Base-by-base conservation (phyloP, 2,113 vertebrate species). In the Mastomys natalensis region DNA sequence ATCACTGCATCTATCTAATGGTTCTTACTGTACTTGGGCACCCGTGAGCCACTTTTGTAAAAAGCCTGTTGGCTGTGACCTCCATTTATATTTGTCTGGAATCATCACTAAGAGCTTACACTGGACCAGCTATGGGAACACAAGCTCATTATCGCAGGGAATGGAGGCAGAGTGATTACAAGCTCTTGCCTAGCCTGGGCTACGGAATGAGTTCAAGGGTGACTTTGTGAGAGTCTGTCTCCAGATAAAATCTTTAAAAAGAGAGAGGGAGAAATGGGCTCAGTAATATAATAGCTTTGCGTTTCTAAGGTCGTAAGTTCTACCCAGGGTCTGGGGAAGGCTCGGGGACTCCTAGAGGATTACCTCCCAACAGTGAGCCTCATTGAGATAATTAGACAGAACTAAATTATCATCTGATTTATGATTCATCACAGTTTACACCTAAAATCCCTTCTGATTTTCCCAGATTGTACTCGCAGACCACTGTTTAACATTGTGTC, bases 331-430 rank as follows among this genome's bases (percentile, higher is more conserved):
- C 1, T 21, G 21, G 73, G n/a, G 4, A 3, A 12, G 34, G 53
- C 7, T 26, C 37, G 15, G 5, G 6, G 5, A 37, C 34, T 34
- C n/a, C 37, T 60, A 73, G 66, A 80, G 17, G 64, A 40, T 22
- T 78, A 51, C 7, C 40, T 24, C 24, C 58, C 81, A 84, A 62
- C 26, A 58, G 1, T 51, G 51, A 85, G n/a, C 88, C 60, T 93
- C 53, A 43, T 58, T 48, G 34, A 96, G 93, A 87, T 77, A 82
- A 95, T 60, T 68, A 84, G 53, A 78, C n/a, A 73, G 74, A 82
- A 31, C 60, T 31, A 93, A 91, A 94, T 34, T 21, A 40, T 53
- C 64, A 7, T n/a, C 51, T 51, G 51, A 51, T 51, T 51, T 51
- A 51, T 53, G 48, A 87, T 89, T 81, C 9, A n/a, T 85, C 58